These are phyloP conservation scores for Lophius piscatorius DNA, from an alignment of 2,113 vertebrate species.

Conservation along the genomic window DNA sequence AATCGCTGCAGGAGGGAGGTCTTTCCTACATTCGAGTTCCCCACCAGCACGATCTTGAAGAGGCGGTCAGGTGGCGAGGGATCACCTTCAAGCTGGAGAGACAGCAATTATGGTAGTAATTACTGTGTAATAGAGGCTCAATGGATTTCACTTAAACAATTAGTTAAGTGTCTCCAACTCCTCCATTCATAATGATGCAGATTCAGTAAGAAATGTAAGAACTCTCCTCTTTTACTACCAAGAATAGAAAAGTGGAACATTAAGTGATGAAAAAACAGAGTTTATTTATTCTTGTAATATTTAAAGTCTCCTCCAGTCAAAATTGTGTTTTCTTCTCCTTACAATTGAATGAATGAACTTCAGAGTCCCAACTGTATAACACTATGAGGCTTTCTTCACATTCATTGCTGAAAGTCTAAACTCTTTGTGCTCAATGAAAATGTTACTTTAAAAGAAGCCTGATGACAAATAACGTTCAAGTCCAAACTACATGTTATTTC, in stretches of 20 bases:
- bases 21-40: conserved; percentile 92
- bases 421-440: too few relatives aligned
- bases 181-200: background rate
- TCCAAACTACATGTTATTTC: too few relatives aligned
- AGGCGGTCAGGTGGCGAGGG: conserved; percentile 81
- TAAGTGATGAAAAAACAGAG: too few relatives aligned
- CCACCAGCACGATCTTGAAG: conserved; percentile 92
- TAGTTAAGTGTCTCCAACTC: background rate
- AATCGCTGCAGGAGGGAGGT: conserved; percentile 88
- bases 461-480: too few relatives aligned
- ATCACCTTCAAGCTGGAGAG: conserved; percentile 79
- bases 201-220: background rate
- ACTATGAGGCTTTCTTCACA: too few relatives aligned
- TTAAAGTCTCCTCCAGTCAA: too few relatives aligned
- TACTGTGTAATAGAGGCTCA: background rate
- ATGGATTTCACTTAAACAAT: background rate
- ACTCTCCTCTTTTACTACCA: background rate
- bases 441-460: background rate
- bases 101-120: conserved; percentile 11
- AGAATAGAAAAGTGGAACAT: too few relatives aligned
- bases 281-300: too few relatives aligned
- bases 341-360: too few relatives aligned
- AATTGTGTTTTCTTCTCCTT: too few relatives aligned
- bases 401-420: too few relatives aligned
- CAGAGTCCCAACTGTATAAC: too few relatives aligned